phyloP scores from a whole-genome alignment of 2,113 vertebrate genomes.

The Cyanoramphus novaezelandiae region DNA sequence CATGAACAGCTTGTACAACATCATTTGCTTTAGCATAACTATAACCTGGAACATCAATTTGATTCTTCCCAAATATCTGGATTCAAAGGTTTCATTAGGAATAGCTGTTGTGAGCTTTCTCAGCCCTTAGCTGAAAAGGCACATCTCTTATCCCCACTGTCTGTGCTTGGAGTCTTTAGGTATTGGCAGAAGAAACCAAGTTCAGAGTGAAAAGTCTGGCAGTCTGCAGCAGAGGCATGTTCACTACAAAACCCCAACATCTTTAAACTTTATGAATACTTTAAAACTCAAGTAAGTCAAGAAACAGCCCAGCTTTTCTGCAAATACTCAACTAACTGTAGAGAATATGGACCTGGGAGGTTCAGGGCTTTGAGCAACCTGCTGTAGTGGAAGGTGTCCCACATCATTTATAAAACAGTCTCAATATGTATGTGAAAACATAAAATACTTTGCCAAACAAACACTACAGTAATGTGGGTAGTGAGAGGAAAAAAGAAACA shows the following conservation, averaged over 20 bases:
- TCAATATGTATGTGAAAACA: not conserved
- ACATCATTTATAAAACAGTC: not conserved
- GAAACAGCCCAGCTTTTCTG: not conserved
- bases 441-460: not conserved
- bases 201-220: not conserved
- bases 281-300: not conserved
- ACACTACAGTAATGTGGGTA: not conserved
- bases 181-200: not conserved
- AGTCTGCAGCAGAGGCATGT: not conserved
- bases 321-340: not conserved
- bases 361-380: not conserved
- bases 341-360: not conserved
- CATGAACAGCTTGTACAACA: not conserved
- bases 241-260: not conserved
- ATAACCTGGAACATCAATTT: accelerated
- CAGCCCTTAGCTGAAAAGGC: not conserved
- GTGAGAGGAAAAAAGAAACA: not conserved
- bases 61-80: not conserved
- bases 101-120: not conserved
- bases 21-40: not conserved
- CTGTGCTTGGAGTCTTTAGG: not conserved
- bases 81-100: not conserved
- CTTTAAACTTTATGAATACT: not conserved
- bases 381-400: not conserved
- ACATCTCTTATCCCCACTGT: not conserved